Percentiles rank a stretch among this genome's conserved stretches.
phyloP scores from a whole-genome alignment of 92 coral and sea anemone genomes.

The Phymanthus crucifer region DNA sequence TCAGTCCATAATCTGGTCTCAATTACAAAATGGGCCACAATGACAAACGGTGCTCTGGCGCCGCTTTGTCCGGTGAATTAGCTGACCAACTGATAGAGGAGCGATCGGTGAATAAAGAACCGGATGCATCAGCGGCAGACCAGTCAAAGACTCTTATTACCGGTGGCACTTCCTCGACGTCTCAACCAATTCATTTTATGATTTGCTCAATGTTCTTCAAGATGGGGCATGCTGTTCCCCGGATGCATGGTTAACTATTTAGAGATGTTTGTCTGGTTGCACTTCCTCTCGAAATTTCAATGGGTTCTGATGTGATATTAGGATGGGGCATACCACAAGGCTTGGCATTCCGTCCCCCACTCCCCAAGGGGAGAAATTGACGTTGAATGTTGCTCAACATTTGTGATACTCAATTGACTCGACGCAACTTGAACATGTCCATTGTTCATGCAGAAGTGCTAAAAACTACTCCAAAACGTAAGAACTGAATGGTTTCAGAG shows the following conservation, averaged over 20 bases:
- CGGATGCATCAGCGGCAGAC: conserved; percentile 30
- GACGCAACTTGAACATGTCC: neutral
- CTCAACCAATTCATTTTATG: neutral
- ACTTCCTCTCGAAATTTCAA: neutral
- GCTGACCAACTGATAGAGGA: conserved; percentile 3
- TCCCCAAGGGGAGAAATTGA: neutral
- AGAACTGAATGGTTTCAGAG: neutral
- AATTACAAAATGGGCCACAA: neutral
- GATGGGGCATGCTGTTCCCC: neutral
- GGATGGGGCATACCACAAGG: neutral
- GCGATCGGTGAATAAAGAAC: neutral
- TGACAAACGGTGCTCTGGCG: conserved; percentile 3
- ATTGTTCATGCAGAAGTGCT: neutral
- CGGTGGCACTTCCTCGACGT: neutral
- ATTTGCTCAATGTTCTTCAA: neutral
- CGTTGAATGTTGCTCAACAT: neutral
- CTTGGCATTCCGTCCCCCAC: neutral
- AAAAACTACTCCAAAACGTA: neutral
- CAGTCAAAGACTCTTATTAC: conserved; percentile 11
- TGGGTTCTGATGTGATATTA: neutral
- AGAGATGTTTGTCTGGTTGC: neutral
- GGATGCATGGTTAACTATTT: neutral
- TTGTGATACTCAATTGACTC: neutral
- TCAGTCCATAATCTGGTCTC: neutral
- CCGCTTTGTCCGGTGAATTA: neutral